Percentiles rank a stretch among this genome's conserved stretches.
Conservation (phyloP, 2,797 vertebrate species). For the Pseudomugil tenellus region DNA sequence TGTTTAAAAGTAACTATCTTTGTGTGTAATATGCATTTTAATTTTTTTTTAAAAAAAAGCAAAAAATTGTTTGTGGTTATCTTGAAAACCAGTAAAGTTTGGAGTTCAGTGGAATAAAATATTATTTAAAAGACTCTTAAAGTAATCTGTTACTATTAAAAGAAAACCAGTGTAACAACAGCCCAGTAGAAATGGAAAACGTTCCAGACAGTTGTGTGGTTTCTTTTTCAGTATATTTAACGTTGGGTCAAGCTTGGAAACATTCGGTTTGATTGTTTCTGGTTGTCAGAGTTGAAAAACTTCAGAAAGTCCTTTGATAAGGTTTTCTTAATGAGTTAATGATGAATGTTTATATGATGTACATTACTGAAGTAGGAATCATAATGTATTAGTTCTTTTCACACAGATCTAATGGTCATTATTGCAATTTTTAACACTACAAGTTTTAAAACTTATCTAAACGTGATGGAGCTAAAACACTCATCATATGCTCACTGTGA, state of each 20-base stretch:
- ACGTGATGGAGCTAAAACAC: too few species aligned
- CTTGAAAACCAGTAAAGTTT: neutral
- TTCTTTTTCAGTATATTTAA: neutral
- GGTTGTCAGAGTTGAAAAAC: neutral
- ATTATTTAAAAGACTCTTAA: neutral
- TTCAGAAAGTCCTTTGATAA: fast-evolving
- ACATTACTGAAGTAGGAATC: neutral
- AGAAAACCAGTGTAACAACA: neutral
- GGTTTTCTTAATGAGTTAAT: neutral
- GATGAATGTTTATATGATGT: neutral
- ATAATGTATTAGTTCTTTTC: neutral
- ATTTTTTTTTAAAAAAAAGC: neutral
- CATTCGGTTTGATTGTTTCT: conserved; percentile 6
- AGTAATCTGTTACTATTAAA: neutral
- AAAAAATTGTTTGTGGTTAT: neutral
- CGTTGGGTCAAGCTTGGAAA: neutral
- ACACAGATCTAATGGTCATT: neutral
- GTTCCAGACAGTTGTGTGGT: fast-evolving
- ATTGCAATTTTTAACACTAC: neutral
- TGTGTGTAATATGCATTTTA: neutral
- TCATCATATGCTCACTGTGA: conserved; percentile 23
- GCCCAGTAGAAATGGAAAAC: neutral
- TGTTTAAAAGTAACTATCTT: neutral
- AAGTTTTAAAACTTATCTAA: too few species aligned
- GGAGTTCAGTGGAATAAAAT: neutral